These are phyloP conservation scores for Phaonia tiefii DNA, from an alignment of 2,888 invertebrate genomes.

Conservation along the genomic window DNA sequence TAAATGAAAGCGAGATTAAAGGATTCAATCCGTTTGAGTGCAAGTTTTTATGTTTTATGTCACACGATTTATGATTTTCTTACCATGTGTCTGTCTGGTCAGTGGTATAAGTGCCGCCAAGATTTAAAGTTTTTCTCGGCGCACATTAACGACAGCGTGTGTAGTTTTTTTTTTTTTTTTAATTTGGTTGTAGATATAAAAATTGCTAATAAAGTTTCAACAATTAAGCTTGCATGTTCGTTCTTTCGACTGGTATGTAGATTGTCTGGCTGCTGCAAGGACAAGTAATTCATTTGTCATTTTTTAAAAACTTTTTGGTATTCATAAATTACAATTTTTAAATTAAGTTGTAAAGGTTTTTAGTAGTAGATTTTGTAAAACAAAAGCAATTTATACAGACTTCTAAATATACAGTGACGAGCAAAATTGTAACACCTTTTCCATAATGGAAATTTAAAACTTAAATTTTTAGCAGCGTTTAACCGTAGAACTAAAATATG, in stretches of 20 bases:
- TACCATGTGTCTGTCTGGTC: not conserved
- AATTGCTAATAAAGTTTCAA: conserved; percentile 1
- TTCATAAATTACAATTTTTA: no score
- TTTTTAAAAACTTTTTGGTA: no score
- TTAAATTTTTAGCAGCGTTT: no score
- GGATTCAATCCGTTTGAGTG: not conserved
- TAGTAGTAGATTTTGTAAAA: no score
- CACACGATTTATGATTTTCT: conserved; percentile 55
- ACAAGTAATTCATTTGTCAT: conserved; percentile 41
- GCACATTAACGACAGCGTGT: conserved; percentile 4
- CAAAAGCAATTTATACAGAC: no score
- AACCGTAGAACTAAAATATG: no score
- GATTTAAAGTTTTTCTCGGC: conserved; percentile 20
- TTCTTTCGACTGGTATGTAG: not conserved
- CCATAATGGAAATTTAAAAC: no score
- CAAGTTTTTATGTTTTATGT: conserved; percentile 51
- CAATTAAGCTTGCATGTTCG: not conserved
- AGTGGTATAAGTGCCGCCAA: conserved; percentile 6
- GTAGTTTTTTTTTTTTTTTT: not conserved
- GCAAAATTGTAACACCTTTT: no score
- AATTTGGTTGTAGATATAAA: conserved; percentile 8
- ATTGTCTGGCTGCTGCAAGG: conserved; percentile 12
- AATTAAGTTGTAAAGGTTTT: no score
- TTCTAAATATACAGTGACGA: no score
- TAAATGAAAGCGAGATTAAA: not conserved